Conservation (phyloP, 1,140 invertebrate genomes). For the Neodiprion pinetum region DNA sequence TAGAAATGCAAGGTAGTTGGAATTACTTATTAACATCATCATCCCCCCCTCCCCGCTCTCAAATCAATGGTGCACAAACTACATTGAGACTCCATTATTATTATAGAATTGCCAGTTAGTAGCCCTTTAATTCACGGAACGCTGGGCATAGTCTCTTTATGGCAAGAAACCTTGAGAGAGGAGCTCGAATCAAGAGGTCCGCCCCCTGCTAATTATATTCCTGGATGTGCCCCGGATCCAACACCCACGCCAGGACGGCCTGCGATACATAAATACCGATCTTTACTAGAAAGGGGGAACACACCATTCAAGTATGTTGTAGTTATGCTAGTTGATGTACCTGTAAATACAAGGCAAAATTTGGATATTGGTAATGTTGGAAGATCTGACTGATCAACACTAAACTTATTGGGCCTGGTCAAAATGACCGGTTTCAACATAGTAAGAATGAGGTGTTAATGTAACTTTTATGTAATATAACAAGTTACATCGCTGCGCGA, state of each 20-base stretch:
- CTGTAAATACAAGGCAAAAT: no score
- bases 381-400: no score
- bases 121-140: conserved; percentile 93
- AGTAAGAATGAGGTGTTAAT: no score
- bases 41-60: neutral
- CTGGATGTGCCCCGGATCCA: conserved; percentile 71
- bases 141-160: conserved; percentile 83
- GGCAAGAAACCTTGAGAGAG: conserved; percentile 83
- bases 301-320: conserved; percentile 88
- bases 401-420: no score
- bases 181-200: conserved; percentile 79
- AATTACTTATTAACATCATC: conserved; percentile 17
- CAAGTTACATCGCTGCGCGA: no score
- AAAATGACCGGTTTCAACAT: no score
- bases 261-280: conserved; percentile 92
- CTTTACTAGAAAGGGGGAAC: conserved; percentile 90
- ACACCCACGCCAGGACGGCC: conserved; percentile 76
- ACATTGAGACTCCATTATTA: conserved; percentile 12
- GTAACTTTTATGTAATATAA: no score
- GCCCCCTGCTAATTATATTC: conserved; percentile 81
- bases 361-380: no score
- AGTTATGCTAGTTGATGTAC: neutral
- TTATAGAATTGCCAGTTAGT: conserved; percentile 87
- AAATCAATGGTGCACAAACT: conserved; percentile 18
- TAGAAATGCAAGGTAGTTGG: conserved; percentile 84